Evolutionary conservation across 2,797 vertebrate species (phyloP).

Genomic region (Platalea minor): DNA sequence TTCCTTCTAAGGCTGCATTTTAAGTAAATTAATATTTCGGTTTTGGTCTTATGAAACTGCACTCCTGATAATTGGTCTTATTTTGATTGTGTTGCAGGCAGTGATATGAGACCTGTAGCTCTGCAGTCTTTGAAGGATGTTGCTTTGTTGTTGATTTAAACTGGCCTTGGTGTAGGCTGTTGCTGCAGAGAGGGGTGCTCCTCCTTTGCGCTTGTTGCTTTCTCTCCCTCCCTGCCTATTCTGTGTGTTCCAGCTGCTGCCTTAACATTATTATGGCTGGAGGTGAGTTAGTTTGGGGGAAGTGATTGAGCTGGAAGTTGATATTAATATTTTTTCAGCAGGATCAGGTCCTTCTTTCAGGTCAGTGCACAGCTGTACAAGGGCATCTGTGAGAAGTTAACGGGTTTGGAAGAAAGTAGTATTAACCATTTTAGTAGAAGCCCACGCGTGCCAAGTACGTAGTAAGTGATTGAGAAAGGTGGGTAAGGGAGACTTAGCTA

Average conservation of each 20-base stretch:
- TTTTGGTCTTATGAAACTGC: neutral
- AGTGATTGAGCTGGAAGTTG: neutral
- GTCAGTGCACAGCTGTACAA: neutral
- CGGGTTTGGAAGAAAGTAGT: neutral
- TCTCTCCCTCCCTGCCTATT: neutral
- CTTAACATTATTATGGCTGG: accelerated
- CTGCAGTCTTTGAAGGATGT: neutral
- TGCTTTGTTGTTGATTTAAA: neutral
- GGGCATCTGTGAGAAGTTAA: neutral
- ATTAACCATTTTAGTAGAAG: neutral
- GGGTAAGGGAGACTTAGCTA: neutral
- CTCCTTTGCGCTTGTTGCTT: neutral
- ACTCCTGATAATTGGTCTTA: neutral
- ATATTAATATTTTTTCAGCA: neutral
- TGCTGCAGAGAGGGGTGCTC: neutral
- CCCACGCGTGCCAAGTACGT: neutral
- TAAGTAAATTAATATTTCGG: neutral
- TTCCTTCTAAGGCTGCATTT: neutral
- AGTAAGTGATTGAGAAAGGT: neutral
- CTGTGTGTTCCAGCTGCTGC: neutral
- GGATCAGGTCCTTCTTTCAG: neutral
- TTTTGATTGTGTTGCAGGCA: neutral
- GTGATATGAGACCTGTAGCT: neutral
- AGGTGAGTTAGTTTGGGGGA: neutral
- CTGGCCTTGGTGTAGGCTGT: neutral